Conservation (phyloP, 2,797 vertebrate species). For the Notamacropus eugenii region DNA sequence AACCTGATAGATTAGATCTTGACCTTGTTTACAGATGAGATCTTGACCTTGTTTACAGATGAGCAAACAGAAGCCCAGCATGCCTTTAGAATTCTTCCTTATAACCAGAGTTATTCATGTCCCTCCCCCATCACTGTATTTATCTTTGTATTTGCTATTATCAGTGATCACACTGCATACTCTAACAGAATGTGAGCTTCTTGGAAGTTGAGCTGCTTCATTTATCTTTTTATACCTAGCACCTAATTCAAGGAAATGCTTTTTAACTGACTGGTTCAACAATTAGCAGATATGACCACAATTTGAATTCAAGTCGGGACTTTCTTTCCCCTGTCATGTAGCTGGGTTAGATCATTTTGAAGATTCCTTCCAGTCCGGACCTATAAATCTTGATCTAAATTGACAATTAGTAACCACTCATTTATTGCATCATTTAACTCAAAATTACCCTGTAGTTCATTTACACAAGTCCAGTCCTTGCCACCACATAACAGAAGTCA, state of each 20-base stretch:
- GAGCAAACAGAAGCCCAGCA: too few species aligned
- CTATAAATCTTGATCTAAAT: conserved; percentile 36
- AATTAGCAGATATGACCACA: not conserved
- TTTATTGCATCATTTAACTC: not conserved
- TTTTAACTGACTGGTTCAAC: not conserved
- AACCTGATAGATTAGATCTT: not conserved
- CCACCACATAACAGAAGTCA: conserved; percentile 22
- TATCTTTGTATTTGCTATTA: not conserved
- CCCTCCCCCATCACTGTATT: not conserved
- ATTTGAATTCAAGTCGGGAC: not conserved
- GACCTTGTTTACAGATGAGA: not conserved
- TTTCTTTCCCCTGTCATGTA: not conserved
- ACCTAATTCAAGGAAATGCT: not conserved
- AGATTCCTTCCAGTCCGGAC: conserved; percentile 33
- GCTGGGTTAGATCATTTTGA: not conserved
- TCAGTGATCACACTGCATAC: too few species aligned
- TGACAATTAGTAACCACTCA: not conserved
- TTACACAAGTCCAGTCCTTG: conserved; percentile 46
- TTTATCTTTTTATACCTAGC: not conserved
- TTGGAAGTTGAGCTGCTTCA: not conserved
- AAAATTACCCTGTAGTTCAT: conserved; percentile 55
- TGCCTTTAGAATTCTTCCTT: not conserved
- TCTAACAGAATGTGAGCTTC: not conserved
- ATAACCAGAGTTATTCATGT: not conserved
- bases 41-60: not conserved